Evolutionary conservation across 2,113 vertebrate species (phyloP), one percentile per base, ranked within the genome.

Genomic region (Verasper variegatus): DNA sequence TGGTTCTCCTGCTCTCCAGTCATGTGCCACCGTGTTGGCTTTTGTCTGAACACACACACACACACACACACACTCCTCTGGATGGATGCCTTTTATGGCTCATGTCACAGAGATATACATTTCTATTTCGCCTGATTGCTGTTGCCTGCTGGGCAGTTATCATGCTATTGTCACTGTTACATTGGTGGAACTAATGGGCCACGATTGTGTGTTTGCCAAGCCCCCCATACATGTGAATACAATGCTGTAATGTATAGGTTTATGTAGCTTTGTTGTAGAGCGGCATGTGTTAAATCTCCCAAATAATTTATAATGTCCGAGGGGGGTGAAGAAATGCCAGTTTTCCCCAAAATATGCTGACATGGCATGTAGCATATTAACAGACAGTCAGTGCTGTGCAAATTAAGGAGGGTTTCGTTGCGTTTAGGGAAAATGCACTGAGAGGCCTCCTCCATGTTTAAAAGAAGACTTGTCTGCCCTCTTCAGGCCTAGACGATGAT

Each of bases 61-160:
- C 54, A 56, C 54, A 56, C 56, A 74, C 74, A 71, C 45, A 79
- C 79, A 71, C 56, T 54, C 85, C 37, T 67, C 77, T 91, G 89
- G 88, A 88, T 91, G 89, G 85, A 73, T 88, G 83, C 82, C 64
- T 85, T 93, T 94, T 91, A 93, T 85, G 55, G 77, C 76, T 77
- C 71, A 67, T 74, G 78, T 86, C 87, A 89, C 79, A 83, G 78
- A 90, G 89, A 94, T 90, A 90, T 88, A 92, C 86, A 86, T 72
- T 90, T 83, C 81, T 84, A 84, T 93, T 92, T 88, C 58, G 15
- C 62, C 71, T 90, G 84, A 90, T 88, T 90, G 90, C 68, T 86
- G 87, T 81, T 86, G 80, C 85, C 88, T 86, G 74, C 88, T 75
- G 84, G 81, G 86, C 88, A 84, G 86, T 80, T 89, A 89, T 90